phyloP scores from a whole-genome alignment of 1,140 invertebrate species.

The Trinorchestia longiramus region DNA sequence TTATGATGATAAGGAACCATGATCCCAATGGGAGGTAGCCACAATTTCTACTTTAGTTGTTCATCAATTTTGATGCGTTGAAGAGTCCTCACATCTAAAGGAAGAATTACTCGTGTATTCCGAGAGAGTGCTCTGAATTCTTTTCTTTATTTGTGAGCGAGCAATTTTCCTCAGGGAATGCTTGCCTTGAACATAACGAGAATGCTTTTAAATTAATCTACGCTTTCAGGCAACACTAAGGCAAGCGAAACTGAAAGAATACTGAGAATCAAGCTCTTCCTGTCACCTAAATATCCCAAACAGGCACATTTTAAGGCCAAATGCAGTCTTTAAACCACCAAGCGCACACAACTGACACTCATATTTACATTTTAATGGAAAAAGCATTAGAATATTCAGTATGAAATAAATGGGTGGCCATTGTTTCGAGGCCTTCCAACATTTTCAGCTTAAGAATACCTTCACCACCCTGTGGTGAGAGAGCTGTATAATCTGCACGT shows the following conservation, averaged over 20 bases:
- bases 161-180: background rate
- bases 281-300: constrained; percentile 5
- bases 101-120: background rate
- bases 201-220: background rate
- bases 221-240: background rate
- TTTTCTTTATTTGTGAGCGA: background rate
- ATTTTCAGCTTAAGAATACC: background rate
- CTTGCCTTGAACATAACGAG: background rate
- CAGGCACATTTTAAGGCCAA: background rate
- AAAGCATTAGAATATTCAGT: background rate
- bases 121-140: background rate
- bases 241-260: background rate
- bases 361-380: constrained; percentile 50
- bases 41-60: background rate
- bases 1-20: too few relatives aligned
- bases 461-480: background rate
- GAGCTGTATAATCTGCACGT: background rate
- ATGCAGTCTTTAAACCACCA: background rate
- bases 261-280: background rate
- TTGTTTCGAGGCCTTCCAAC: background rate
- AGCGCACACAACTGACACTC: constrained; percentile 23
- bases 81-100: background rate
- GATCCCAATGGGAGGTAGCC: too few relatives aligned
- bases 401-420: background rate
- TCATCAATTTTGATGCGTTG: background rate